These are phyloP conservation scores for Cephus pygmeus DNA, from an alignment of 2,888 invertebrate genomes.

Conservation along the genomic window DNA sequence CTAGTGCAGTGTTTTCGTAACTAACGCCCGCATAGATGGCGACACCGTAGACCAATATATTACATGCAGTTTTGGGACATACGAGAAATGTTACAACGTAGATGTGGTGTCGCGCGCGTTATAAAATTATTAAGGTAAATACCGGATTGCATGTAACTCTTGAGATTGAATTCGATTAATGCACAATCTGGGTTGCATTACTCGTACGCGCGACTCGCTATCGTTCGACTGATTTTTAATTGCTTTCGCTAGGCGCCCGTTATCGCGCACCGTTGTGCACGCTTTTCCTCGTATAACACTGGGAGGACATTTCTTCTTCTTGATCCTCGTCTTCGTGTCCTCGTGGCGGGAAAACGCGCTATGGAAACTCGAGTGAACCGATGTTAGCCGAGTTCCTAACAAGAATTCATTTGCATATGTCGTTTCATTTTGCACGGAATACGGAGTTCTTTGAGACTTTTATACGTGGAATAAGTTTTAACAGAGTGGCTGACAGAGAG, in stretches of 20 bases:
- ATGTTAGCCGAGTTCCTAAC: constrained; percentile 29
- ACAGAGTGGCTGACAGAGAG: not conserved
- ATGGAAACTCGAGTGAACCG: constrained; percentile 2
- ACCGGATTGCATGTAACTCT: constrained; percentile 49
- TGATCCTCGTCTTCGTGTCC: constrained; percentile 8
- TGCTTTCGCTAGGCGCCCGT: constrained; percentile 36
- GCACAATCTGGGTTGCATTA: constrained; percentile 36
- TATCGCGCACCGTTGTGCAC: constrained; percentile 15
- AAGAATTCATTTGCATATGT: constrained; percentile 45
- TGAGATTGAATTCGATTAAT: constrained; percentile 43
- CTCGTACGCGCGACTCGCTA: constrained; percentile 29
- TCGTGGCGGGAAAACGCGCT: constrained; percentile 8
- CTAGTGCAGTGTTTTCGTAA: not conserved
- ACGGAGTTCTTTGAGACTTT: constrained; percentile 34
- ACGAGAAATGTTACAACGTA: not conserved
- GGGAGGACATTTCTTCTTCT: constrained; percentile 4
- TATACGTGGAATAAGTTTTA: not conserved
- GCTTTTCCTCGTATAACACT: not conserved
- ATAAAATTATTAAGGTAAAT: constrained; percentile 57
- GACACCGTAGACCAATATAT: not conserved
- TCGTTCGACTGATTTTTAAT: constrained; percentile 50
- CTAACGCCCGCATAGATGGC: not conserved
- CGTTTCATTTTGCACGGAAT: constrained; percentile 30
- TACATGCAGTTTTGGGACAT: not conserved
- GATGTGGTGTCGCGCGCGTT: constrained; percentile 35